phyloP scores from a whole-genome alignment of 2,797 vertebrate genomes.

The Helostoma temminkii region DNA sequence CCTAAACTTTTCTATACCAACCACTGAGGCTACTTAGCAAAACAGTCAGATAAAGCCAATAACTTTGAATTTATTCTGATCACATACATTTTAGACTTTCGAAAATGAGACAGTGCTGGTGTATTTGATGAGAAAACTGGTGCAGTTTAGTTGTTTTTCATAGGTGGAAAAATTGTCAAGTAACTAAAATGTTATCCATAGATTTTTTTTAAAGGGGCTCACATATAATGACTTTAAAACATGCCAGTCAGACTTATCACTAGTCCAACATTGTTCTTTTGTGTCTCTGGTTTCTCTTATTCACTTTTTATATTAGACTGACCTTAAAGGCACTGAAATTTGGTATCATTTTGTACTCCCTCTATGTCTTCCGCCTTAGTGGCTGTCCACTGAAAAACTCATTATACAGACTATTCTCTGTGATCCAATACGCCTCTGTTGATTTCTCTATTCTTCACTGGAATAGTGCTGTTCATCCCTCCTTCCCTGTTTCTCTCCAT shows the following conservation, averaged over 20 bases:
- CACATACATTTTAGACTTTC: too few species aligned
- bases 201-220: conserved; percentile 1
- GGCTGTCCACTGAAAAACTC: conserved; percentile 44
- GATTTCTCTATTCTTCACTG: conserved; percentile 50
- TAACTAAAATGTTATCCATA: neutral
- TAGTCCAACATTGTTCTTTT: neutral
- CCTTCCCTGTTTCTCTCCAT: conserved; percentile 32
- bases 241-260: conserved; percentile 1
- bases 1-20: too few species aligned
- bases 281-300: conserved; percentile 16
- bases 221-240: conserved; percentile 2
- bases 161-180: too few species aligned
- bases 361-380: conserved; percentile 18
- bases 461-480: conserved; percentile 41
- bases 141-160: too few species aligned
- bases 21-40: too few species aligned
- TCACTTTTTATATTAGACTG: neutral
- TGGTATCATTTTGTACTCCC: conserved; percentile 16
- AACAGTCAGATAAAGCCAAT: too few species aligned
- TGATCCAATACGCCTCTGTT: conserved; percentile 53
- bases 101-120: too few species aligned
- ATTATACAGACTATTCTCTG: conserved; percentile 54
- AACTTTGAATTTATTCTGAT: too few species aligned
- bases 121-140: too few species aligned
- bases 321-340: conserved; percentile 7